phyloP scores from a whole-genome alignment of 2,797 vertebrate species.

The Amphiprion clarkii region DNA sequence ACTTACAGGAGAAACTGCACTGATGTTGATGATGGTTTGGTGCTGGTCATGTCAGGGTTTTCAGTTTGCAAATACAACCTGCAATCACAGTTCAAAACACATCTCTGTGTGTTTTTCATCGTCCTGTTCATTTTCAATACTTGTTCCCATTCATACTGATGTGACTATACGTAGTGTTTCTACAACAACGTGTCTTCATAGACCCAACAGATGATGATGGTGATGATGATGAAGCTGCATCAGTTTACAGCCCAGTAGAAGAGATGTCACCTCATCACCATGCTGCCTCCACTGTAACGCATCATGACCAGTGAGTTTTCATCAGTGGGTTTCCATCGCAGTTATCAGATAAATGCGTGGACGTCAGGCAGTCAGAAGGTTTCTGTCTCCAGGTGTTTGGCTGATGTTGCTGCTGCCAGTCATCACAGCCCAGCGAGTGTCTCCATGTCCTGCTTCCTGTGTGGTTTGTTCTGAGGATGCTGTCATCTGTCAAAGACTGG shows the following conservation, averaged over 20 bases:
- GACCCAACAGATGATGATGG: constrained; percentile 14
- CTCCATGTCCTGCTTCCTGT: constrained; percentile 81
- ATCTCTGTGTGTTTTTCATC: neutral
- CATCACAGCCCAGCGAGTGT: constrained; percentile 51
- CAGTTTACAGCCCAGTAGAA: constrained; percentile 20
- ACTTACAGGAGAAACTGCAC: neutral
- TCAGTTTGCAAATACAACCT: neutral
- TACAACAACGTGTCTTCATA: constrained; percentile 23
- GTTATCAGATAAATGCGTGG: neutral
- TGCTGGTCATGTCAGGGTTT: neutral
- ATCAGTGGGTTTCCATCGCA: neutral
- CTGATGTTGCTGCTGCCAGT: constrained; percentile 77
- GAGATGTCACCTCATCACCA: constrained; percentile 47
- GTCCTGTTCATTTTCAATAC: too few species aligned
- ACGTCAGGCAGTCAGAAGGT: too few species aligned
- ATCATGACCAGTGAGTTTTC: constrained; percentile 81
- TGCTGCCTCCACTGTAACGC: constrained; percentile 60
- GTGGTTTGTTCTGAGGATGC: constrained; percentile 78
- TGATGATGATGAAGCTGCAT: constrained; percentile 15
- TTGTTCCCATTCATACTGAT: too few species aligned
- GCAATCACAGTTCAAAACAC: neutral
- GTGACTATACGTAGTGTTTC: neutral
- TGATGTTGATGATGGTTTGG: neutral
- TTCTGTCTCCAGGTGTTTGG: constrained; percentile 72
- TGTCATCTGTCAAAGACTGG: constrained; percentile 84